Conservation (phyloP, 2,113 vertebrate genomes). For the Rhineura floridana region DNA sequence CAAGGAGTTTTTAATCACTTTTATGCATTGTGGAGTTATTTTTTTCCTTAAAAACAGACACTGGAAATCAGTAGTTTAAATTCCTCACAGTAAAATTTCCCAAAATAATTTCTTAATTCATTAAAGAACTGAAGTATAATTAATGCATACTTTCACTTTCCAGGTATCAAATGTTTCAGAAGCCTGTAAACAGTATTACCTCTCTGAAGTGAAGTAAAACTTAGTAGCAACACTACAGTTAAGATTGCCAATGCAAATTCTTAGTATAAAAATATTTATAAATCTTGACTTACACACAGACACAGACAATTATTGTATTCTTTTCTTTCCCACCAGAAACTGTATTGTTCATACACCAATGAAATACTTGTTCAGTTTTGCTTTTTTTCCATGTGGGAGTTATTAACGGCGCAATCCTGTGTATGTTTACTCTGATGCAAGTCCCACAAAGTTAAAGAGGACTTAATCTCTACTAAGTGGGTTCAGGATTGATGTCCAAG, state of each 20-base stretch:
- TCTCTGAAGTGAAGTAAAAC: not conserved
- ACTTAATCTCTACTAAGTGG: too few relatives aligned
- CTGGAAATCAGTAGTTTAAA: slow-evolving; percentile 66
- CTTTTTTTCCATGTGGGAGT: not conserved
- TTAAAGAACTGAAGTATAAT: slow-evolving; percentile 16
- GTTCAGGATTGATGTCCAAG: too few relatives aligned
- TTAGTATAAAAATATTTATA: not conserved
- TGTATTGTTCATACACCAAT: not conserved
- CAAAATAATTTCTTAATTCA: slow-evolving; percentile 2
- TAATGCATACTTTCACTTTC: not conserved
- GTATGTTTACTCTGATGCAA: not conserved
- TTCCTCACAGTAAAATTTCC: slow-evolving; percentile 22
- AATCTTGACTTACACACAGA: not conserved
- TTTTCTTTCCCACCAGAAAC: not conserved
- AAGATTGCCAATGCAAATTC: not conserved
- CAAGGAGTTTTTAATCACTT: slow-evolving; percentile 29
- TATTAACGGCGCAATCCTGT: not conserved
- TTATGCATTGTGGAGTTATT: slow-evolving; percentile 50
- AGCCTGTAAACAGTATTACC: not conserved
- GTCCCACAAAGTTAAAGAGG: not conserved
- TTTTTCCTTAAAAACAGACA: slow-evolving; percentile 39
- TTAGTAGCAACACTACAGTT: not conserved
- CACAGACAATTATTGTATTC: not conserved
- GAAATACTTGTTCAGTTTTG: not conserved
- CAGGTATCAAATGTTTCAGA: slow-evolving; percentile 41